Evolutionary conservation across 1,140 invertebrate species (phyloP).

Genomic region (Daktulosphaira vitifoliae): DNA sequence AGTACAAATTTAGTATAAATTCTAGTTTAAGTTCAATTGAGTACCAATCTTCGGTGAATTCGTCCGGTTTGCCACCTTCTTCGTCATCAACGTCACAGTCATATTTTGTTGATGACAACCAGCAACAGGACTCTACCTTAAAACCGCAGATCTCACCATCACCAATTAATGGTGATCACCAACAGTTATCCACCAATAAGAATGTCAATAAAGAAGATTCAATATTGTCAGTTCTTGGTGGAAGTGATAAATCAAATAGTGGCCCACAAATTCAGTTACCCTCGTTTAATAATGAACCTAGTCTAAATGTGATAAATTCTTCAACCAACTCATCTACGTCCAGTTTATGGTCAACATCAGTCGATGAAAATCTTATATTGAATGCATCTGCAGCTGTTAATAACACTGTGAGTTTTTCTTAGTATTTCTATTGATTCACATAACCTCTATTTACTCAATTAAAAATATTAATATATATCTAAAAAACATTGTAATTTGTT

Average conservation of each 20-base stretch:
- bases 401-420: conserved; percentile 18
- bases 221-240: conserved; percentile 3
- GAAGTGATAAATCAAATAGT: conserved; percentile 11
- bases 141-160: conserved; percentile 30
- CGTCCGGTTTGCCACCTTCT: conserved; percentile 11
- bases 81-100: conserved; percentile 16
- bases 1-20: conserved; percentile 34
- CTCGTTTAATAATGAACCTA: conserved; percentile 20
- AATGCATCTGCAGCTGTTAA: conserved; percentile 22
- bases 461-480: too few relatives aligned
- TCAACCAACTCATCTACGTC: conserved; percentile 29
- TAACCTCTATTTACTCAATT: too few relatives aligned
- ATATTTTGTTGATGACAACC: conserved; percentile 17
- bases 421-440: too few relatives aligned
- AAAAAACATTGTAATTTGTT: too few relatives aligned
- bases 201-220: conserved; percentile 12
- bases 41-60: conserved; percentile 27
- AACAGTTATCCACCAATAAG: conserved; percentile 8
- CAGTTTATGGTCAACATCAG: conserved; percentile 27
- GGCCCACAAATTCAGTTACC: conserved; percentile 27
- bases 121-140: conserved; percentile 9
- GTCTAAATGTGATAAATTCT: conserved; percentile 29
- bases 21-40: conserved; percentile 32
- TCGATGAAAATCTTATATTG: conserved; percentile 32
- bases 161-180: conserved; percentile 28